A percentile compares a stretch with the other conserved stretches of the same genome.
These are phyloP conservation scores for Dynastes hyllus DNA, from an alignment of 2,888 invertebrate species.

Conservation along the genomic window DNA sequence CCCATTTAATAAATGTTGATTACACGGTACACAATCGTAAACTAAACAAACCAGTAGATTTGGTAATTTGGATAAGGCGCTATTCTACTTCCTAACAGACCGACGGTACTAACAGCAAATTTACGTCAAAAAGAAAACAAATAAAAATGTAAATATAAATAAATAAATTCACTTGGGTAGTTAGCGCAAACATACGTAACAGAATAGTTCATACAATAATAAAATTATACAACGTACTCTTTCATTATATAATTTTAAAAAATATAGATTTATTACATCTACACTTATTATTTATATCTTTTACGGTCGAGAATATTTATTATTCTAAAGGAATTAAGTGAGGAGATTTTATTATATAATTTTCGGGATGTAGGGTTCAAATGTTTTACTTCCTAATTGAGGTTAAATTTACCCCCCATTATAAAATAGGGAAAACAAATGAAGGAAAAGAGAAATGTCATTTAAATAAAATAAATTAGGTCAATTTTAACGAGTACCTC, in stretches of 20 bases:
- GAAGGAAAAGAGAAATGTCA: conserved; percentile 6
- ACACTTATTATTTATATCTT: too few species aligned
- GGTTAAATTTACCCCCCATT: conserved; percentile 10
- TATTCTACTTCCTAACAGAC: not conserved
- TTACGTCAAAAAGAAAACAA: not conserved
- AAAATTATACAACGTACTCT: not conserved
- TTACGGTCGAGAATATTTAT: too few species aligned
- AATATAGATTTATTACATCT: not conserved
- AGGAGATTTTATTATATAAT: not conserved
- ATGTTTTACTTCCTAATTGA: not conserved
- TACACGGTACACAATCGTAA: not conserved
- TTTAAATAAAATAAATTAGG: conserved; percentile 25
- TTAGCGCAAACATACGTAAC: too few species aligned
- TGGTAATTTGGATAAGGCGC: conserved; percentile 7
- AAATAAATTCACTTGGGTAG: not conserved
- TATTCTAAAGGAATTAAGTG: too few species aligned
- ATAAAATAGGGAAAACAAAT: conserved; percentile 5
- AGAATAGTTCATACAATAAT: not conserved
- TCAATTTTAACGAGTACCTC: conserved; percentile 21
- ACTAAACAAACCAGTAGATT: conserved; percentile 1
- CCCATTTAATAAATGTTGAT: conserved; percentile 1
- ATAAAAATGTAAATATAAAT: not conserved
- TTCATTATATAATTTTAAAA: not conserved
- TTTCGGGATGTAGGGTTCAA: not conserved
- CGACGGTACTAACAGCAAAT: not conserved